Evolutionary conservation across 1,140 invertebrate genomes (phyloP).

Genomic region (Drosophila bifasciata): DNA sequence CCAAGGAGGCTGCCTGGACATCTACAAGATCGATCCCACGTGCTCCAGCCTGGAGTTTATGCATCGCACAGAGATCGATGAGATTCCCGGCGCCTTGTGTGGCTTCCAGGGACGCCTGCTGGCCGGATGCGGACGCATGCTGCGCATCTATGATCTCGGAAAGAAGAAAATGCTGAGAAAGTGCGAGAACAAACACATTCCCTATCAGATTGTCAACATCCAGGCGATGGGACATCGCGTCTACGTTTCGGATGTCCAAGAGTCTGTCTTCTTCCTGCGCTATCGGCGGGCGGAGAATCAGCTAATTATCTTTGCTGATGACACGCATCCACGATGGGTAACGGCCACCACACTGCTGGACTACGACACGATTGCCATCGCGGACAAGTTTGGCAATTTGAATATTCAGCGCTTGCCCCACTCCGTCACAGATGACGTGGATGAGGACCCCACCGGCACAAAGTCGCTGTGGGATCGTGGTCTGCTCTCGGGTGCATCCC

Average conservation of each 20-base stretch:
- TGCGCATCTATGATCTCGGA: conserved; percentile 98
- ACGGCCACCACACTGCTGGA: conserved; percentile 97
- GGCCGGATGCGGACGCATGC: conserved; percentile 95
- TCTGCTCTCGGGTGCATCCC: conserved; percentile 97
- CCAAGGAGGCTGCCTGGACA: conserved; percentile 68
- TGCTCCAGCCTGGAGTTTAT: conserved; percentile 94
- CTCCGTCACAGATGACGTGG: conserved; percentile 97
- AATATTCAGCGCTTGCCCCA: conserved; percentile 94
- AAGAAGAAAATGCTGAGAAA: conserved; percentile 98
- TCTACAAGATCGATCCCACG: conserved; percentile 87
- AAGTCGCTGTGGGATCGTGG: conserved; percentile 99
- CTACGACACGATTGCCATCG: conserved; percentile 97
- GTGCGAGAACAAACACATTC: conserved; percentile 99
- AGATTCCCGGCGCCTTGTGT: conserved; percentile 95
- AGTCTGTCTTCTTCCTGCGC: conserved; percentile 97
- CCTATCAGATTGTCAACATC: conserved; percentile 96
- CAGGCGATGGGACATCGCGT: conserved; percentile 97
- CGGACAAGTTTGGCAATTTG: conserved; percentile 99
- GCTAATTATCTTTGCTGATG: conserved; percentile 98
- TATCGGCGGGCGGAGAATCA: conserved; percentile 99
- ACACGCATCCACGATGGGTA: conserved; percentile 98
- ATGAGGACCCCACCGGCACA: conserved; percentile 99
- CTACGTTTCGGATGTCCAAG: conserved; percentile 97
- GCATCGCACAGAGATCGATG: conserved; percentile 97
- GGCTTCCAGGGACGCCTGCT: conserved; percentile 96